Percentiles rank a stretch among this genome's conserved stretches.
Evolutionary conservation across 1,140 invertebrate genomes (phyloP).

Genomic region (Achatina immaculata): DNA sequence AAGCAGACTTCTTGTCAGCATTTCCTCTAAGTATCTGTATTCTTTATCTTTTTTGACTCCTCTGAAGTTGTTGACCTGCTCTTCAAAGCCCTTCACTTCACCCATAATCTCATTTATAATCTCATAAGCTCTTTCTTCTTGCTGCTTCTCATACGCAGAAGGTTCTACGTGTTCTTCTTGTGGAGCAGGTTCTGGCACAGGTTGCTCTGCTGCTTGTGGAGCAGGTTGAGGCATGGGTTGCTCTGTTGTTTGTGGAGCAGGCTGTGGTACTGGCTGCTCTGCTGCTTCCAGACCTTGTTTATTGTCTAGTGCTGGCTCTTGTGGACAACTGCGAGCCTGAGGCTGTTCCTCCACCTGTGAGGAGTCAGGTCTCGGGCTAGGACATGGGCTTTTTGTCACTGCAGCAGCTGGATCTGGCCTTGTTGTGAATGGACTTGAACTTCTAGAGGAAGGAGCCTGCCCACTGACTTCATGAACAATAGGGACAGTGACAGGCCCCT

Average conservation of each 20-base stretch:
- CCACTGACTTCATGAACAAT: slow-evolving; percentile 14
- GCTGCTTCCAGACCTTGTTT: slow-evolving; percentile 39
- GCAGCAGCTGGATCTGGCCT: not conserved
- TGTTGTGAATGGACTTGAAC: not conserved
- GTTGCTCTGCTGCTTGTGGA: slow-evolving; percentile 44
- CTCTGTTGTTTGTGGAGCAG: not conserved
- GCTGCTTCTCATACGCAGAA: slow-evolving; percentile 47
- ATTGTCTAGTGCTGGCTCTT: not conserved
- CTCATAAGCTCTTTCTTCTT: slow-evolving; percentile 79
- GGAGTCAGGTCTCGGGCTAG: slow-evolving; percentile 18
- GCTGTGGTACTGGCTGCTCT: slow-evolving; percentile 29
- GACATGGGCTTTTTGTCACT: not conserved
- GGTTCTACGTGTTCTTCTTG: not conserved
- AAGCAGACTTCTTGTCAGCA: slow-evolving; percentile 92
- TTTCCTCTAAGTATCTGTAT: slow-evolving; percentile 92
- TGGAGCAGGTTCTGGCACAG: not conserved
- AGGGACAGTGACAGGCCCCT: slow-evolving; percentile 20
- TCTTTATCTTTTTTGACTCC: slow-evolving; percentile 84
- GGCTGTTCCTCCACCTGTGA: not conserved
- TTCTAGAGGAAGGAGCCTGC: not conserved
- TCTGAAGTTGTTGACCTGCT: slow-evolving; percentile 82
- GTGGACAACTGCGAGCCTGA: not conserved
- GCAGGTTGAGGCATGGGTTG: not conserved
- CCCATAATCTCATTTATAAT: slow-evolving; percentile 84
- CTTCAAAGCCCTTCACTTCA: slow-evolving; percentile 83